Conservation (phyloP, 2,888 invertebrate genomes). For the Abscondita cerata region DNA sequence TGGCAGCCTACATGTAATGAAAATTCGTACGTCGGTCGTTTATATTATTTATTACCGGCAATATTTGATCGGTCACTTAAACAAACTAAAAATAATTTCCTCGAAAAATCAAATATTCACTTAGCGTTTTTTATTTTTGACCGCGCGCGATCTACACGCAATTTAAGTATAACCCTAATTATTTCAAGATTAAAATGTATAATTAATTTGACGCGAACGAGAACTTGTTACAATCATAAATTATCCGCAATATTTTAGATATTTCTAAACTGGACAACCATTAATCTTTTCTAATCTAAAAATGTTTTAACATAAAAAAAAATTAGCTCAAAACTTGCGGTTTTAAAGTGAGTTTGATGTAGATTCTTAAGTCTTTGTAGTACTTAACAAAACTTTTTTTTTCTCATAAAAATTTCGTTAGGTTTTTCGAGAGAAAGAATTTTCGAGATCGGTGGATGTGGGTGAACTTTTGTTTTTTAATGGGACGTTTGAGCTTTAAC, state of each 20-base stretch:
- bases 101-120: conserved; percentile 7
- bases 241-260: neutral
- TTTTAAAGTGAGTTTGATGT: conserved; percentile 13
- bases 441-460: conserved; percentile 16
- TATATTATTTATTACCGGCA: too few relatives aligned
- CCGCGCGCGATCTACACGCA: conserved; percentile 15
- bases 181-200: conserved; percentile 13
- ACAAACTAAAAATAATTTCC: neutral
- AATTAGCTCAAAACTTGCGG: conserved; percentile 7
- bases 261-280: conserved; percentile 6
- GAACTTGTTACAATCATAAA: conserved; percentile 7
- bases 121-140: neutral
- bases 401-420: conserved; percentile 21
- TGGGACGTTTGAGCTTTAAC: conserved; percentile 22
- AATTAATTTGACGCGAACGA: conserved; percentile 4
- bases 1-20: too few relatives aligned
- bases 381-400: conserved; percentile 14
- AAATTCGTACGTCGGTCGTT: neutral
- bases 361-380: conserved; percentile 8
- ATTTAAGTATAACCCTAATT: conserved; percentile 13
- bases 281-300: conserved; percentile 11
- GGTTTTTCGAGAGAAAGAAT: conserved; percentile 3
- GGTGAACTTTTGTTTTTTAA: conserved; percentile 26
- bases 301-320: conserved; percentile 3
- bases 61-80: too few relatives aligned